Base-by-base conservation (phyloP, 2,888 invertebrate genomes). In the Hyposoter dolosus region DNA sequence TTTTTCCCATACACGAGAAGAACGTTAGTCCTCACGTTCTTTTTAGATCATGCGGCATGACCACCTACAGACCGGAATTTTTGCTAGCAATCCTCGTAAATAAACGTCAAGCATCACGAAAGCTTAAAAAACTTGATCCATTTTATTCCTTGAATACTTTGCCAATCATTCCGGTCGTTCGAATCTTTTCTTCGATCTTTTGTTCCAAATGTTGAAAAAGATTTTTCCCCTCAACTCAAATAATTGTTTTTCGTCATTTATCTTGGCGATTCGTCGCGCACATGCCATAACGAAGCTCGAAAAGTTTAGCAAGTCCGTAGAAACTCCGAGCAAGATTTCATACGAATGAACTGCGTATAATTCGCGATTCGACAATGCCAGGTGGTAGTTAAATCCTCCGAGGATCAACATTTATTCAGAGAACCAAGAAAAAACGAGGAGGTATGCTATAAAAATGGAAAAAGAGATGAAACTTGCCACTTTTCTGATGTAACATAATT, bases 401-500 rank as follows among this genome's bases (percentile, higher is more conserved):
- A 35, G 72, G 71, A 81, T 77, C 77, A 83, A 83, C 69, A 77
- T 83, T 81, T 77, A 81, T 86, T 77, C 43, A 74, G 79, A 47
- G 47, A 56, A 56, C 74, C 66, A 66, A 71, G 50, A 65, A 53
- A 40, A 43, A 56, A 45, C 19, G 35, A 53, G 60, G 47, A 47
- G 10, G 28, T 19, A n/a, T 28, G 74, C 53, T 45, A 15, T 56
- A 32, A 45, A 68, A 75, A 53, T 35, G 45, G 63, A 45, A 74
- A 50, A 50, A 28, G 63, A 56, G 19, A 17, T 19, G 40, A 63
- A 74, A 79, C 69, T 65, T 66, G 80, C 79, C 66, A 69, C 79
- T 83, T 77, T 60, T 12, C 28, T 45, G 23, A 68, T 74, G 83
- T 81, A 83, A 65, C 86, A 53, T 83, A 83, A 86, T 83, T 83